Base-by-base conservation (phyloP, 2,797 vertebrate species). In the Orientallactaga sibirica region DNA sequence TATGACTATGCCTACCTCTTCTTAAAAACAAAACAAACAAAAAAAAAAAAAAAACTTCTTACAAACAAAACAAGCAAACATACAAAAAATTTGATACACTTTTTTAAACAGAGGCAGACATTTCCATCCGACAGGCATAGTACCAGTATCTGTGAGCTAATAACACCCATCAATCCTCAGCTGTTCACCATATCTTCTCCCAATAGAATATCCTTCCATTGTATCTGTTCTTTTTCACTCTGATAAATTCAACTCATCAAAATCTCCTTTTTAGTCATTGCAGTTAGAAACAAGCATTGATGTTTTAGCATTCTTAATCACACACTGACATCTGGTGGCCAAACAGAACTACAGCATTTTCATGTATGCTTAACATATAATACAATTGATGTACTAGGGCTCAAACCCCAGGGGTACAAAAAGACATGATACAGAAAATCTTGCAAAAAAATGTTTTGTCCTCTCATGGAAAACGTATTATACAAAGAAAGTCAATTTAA, bases 261-360 rank as follows among this genome's bases (percentile, higher is more conserved):
- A 90, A 77, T 33, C 19, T 2, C 5, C 76, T 37, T 77, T 76
- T 84, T 20, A 33, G 12, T 22, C 52, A 77, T n/a, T 64, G 7
- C 29, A 29, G 15, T 37, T 73, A 7, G 71, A 87, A 78, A 75
- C 71, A 58, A 58, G 15, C 52, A 4, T 0, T 14, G 8, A n/a
- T 33, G 2, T 77, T 37, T 16, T 12, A 80, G 74, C 61, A 92
- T 97, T 95, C 75, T 66, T 97, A 95, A 85, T 95, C 33, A 0
- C 77, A 90, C 43, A 92, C 70, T 97, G 97, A 96, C 97, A 97
- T 97, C 97, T 98, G 88, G 97, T 97, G 97, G 97, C 66, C 93
- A 92, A 67, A 91, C 0, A 29, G 74, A 80, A 74, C 15, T 93
- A 25, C 8, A 25, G 29, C 52, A 20, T 9, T 19, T 29, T 76